Evolutionary conservation across 2,888 invertebrate genomes (phyloP).

Genomic region (Eudemis profundana): DNA sequence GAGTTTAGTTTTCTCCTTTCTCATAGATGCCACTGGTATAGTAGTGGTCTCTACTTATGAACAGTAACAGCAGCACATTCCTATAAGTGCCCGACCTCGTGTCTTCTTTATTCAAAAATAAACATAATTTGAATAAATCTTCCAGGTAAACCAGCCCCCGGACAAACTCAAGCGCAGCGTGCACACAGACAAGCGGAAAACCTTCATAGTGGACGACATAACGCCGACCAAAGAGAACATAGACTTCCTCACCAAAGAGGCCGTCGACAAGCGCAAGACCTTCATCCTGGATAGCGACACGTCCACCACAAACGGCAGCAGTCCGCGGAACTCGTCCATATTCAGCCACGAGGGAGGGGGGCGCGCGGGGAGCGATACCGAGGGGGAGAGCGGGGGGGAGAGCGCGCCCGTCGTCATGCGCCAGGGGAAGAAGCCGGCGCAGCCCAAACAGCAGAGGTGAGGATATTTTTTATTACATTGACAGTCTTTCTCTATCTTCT

Average conservation of each 20-base stretch:
- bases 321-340: constrained; percentile 78
- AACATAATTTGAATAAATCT: constrained; percentile 5
- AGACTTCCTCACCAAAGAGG: constrained; percentile 63
- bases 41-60: no score
- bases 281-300: constrained; percentile 81
- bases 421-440: constrained; percentile 62
- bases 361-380: constrained; percentile 74
- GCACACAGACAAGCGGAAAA: constrained; percentile 71
- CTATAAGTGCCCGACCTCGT: no score
- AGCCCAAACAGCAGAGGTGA: constrained; percentile 74
- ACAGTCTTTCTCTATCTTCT: no score
- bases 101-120: no score
- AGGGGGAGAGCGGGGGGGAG: constrained; percentile 77
- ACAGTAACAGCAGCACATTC: no score
- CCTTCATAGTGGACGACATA: constrained; percentile 73
- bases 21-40: no score
- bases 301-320: constrained; percentile 80
- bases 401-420: constrained; percentile 74
- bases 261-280: constrained; percentile 74
- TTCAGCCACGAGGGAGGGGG: constrained; percentile 76
- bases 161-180: constrained; percentile 66
- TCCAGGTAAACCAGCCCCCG: constrained; percentile 68
- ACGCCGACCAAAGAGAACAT: constrained; percentile 76
- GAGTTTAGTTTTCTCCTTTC: no score
- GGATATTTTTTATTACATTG: constrained; percentile 21